Conservation (phyloP, 2,113 vertebrate species). For the Megaceryle maxima region DNA sequence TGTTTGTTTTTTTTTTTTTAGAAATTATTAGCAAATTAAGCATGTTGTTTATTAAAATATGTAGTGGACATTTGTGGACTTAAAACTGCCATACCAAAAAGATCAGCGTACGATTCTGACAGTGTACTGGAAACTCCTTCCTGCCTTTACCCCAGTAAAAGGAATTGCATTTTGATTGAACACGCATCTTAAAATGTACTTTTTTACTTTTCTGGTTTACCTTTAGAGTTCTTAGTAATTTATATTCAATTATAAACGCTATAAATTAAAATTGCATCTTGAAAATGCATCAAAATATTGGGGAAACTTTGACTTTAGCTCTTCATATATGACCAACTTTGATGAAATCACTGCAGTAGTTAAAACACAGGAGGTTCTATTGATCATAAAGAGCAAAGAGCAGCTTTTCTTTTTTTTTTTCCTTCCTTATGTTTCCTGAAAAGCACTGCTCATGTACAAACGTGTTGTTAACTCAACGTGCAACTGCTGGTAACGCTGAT, state of each 20-base stretch:
- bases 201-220: not conserved
- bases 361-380: not conserved
- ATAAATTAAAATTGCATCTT: not conserved
- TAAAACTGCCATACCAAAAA: not conserved
- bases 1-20: not conserved
- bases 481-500: not conserved
- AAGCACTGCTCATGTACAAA: not conserved
- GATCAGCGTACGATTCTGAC: not conserved
- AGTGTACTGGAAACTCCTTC: not conserved
- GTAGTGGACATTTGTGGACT: not conserved
- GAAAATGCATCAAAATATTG: not conserved
- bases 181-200: not conserved
- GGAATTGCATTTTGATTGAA: not conserved
- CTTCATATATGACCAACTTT: not conserved
- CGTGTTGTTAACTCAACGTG: fast-evolving
- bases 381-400: not conserved
- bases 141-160: not conserved
- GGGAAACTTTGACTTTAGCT: not conserved
- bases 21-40: conserved; percentile 37
- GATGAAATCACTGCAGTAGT: not conserved
- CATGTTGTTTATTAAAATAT: not conserved
- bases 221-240: not conserved
- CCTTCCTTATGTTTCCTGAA: not conserved
- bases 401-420: not conserved
- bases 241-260: not conserved